These are phyloP conservation scores for Hestina assimilis DNA, from an alignment of 1,140 invertebrate species.

Conservation along the genomic window DNA sequence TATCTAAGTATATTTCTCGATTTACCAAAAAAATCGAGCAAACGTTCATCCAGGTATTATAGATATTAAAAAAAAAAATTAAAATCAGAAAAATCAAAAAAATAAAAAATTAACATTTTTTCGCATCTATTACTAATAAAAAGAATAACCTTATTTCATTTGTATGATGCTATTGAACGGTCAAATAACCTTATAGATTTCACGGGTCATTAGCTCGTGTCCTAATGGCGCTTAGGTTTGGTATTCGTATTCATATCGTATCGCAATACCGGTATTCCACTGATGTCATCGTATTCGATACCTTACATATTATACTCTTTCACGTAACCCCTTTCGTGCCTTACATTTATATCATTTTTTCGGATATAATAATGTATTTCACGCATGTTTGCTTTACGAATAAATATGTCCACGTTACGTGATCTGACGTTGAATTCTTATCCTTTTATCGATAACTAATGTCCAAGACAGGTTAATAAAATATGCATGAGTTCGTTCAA, in stretches of 20 bases:
- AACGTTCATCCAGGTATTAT: too few species aligned
- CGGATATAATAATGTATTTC: constrained; percentile 23
- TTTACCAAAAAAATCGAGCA: too few species aligned
- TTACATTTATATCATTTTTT: constrained; percentile 23
- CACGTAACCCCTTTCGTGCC: constrained; percentile 21
- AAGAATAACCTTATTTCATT: neutral
- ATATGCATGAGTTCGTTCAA: constrained; percentile 2
- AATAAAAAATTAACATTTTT: too few species aligned
- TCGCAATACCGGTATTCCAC: constrained; percentile 18
- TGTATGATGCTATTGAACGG: neutral
- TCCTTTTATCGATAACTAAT: constrained; percentile 3
- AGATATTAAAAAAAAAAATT: too few species aligned
- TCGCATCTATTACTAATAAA: too few species aligned
- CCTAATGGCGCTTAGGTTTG: constrained; percentile 20
- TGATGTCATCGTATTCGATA: constrained; percentile 29
- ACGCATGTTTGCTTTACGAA: constrained; percentile 21
- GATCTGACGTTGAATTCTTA: constrained; percentile 5
- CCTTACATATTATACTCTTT: constrained; percentile 12
- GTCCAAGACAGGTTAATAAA: neutral
- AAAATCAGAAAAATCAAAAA: too few species aligned
- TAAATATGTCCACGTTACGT: constrained; percentile 25
- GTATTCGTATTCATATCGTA: constrained; percentile 24
- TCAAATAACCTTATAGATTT: constrained; percentile 5
- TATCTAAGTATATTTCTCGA: too few species aligned
- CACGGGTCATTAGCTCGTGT: constrained; percentile 20